Conservation (phyloP, 2,888 invertebrate species). For the Callimorpha dominula region DNA sequence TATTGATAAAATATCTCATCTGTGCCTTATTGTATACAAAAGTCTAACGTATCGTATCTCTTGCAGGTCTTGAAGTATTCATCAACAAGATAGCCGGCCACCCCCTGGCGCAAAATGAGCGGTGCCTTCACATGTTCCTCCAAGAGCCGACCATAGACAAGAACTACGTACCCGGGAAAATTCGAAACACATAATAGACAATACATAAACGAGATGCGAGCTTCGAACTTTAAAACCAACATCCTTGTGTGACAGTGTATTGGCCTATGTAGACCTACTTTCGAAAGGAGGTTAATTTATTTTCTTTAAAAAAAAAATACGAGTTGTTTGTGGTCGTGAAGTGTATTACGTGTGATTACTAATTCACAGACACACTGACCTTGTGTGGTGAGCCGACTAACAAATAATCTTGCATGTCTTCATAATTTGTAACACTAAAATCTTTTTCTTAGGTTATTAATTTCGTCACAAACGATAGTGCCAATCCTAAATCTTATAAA, state of each 20-base stretch:
- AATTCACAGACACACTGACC: conserved; percentile 31
- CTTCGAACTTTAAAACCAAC: conserved; percentile 64
- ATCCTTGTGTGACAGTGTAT: conserved; percentile 56
- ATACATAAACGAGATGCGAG: conserved; percentile 44
- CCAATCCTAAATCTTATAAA: conserved; percentile 35
- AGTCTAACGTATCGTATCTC: background rate
- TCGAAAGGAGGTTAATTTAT: conserved; percentile 21
- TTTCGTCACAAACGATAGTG: conserved; percentile 26
- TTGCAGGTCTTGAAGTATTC: conserved; percentile 95
- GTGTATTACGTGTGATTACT: conserved; percentile 33
- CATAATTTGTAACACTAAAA: conserved; percentile 25
- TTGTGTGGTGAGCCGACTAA: conserved; percentile 25
- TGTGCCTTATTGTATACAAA: background rate
- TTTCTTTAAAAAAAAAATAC: conserved; percentile 6
- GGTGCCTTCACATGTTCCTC: conserved; percentile 99
- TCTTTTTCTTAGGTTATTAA: conserved; percentile 20
- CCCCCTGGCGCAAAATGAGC: conserved; percentile 99
- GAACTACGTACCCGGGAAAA: conserved; percentile 99
- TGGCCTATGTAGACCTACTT: conserved; percentile 42
- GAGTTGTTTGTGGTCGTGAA: conserved; percentile 13
- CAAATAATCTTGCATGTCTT: conserved; percentile 25
- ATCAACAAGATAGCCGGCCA: conserved; percentile 99
- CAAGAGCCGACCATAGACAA: conserved; percentile 99
- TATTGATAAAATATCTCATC: too few relatives aligned
- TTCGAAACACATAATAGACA: conserved; percentile 95